These are phyloP conservation scores for Metacarcinus magister DNA, from an alignment of 2,888 invertebrate species.

Conservation along the genomic window DNA sequence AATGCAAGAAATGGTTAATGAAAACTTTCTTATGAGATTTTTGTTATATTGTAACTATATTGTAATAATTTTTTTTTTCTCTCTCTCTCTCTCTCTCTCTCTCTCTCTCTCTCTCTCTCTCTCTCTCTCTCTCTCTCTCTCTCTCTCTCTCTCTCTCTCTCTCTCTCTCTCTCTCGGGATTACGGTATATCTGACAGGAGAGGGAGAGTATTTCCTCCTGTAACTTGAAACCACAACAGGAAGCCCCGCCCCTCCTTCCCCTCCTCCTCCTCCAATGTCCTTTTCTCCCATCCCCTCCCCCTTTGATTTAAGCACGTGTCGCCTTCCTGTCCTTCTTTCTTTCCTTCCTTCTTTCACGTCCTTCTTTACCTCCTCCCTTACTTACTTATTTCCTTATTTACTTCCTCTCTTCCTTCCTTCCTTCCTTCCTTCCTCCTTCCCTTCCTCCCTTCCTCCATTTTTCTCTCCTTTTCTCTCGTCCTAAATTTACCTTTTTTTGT, in stretches of 20 bases:
- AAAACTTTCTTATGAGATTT: background rate
- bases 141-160: constrained; percentile 30
- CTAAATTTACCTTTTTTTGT: background rate
- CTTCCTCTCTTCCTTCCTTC: background rate
- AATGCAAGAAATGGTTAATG: background rate
- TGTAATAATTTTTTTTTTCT: background rate
- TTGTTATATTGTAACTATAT: too few species aligned
- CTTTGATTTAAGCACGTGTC: background rate
- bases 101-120: constrained; percentile 37
- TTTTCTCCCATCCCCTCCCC: background rate
- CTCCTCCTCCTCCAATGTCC: constrained; percentile 28
- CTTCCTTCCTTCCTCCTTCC: background rate
- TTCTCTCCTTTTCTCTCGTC: background rate
- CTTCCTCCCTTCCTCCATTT: background rate
- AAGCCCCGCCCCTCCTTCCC: background rate
- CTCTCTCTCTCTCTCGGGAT: background rate
- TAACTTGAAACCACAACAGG: background rate
- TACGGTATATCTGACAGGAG: background rate
- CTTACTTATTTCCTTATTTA: background rate
- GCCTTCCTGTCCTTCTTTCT: background rate
- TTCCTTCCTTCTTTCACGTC: background rate
- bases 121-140: constrained; percentile 46
- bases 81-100: constrained; percentile 43
- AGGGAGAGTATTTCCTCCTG: background rate
- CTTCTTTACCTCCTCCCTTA: background rate